These are phyloP conservation scores for Sanderia malayensis DNA, from an alignment of 30 jellyfish, hydroid and myxozoan genomes.

Conservation along the genomic window DNA sequence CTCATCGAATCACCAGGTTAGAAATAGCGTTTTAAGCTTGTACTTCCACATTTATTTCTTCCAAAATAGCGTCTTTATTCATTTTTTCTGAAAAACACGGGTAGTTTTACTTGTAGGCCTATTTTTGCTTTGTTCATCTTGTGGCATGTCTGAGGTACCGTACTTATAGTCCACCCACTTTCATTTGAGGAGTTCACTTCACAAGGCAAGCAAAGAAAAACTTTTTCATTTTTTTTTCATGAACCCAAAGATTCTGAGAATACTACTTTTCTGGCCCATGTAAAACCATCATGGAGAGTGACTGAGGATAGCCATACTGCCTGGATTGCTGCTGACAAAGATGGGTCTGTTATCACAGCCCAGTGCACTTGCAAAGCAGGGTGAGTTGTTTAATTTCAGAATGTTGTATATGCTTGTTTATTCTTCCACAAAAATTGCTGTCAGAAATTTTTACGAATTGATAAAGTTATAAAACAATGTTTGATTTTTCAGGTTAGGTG, in stretches of 20 bases:
- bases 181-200: slow-evolving; percentile 7
- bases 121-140: neutral
- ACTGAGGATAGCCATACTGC: slow-evolving; percentile 14
- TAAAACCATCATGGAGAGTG: too few relatives aligned
- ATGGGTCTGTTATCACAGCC: slow-evolving; percentile 20
- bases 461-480: neutral
- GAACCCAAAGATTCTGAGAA: too few relatives aligned
- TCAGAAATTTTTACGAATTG: neutral
- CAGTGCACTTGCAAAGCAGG: slow-evolving; percentile 12
- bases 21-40: slow-evolving; percentile 2
- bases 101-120: neutral
- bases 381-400: slow-evolving; percentile 1
- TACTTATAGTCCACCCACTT: neutral
- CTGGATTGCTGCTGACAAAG: slow-evolving; percentile 9
- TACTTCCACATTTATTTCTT: slow-evolving; percentile 6
- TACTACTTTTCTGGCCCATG: too few relatives aligned
- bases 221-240: too few relatives aligned
- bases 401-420: neutral
- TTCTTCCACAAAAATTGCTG: slow-evolving; percentile 7
- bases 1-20: slow-evolving; percentile 13
- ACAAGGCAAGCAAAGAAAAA: slow-evolving; percentile 5
- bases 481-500: slow-evolving; percentile 5
- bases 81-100: neutral
- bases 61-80: neutral
- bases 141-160: neutral